Conservation (phyloP, 2,888 invertebrate species). For the Lagria hirta region DNA sequence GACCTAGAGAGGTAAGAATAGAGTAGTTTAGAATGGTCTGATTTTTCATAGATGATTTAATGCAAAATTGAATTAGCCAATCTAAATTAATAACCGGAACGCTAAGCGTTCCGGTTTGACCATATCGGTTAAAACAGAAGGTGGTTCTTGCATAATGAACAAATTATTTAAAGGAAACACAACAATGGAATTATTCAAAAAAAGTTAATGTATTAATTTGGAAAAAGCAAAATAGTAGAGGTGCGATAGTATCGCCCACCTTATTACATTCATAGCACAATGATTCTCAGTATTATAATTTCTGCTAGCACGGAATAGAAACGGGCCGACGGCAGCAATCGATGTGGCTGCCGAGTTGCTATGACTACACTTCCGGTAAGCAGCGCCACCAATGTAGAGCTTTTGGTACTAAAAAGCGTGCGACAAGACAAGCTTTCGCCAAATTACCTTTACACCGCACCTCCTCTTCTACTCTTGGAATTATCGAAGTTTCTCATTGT, state of each 20-base stretch:
- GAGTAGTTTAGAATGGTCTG: not conserved
- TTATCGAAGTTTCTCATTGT: conserved; percentile 27
- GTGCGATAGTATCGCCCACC: conserved; percentile 25
- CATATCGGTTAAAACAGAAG: not conserved
- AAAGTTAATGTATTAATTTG: conserved; percentile 22
- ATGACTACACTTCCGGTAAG: conserved; percentile 67
- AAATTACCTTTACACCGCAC: conserved; percentile 30
- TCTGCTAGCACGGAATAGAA: conserved; percentile 32
- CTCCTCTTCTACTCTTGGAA: conserved; percentile 9
- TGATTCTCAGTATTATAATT: conserved; percentile 34
- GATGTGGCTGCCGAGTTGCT: conserved; percentile 66
- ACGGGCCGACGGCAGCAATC: conserved; percentile 59
- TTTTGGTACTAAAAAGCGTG: conserved; percentile 37
- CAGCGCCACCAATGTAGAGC: conserved; percentile 45
- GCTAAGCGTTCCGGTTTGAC: too few relatives aligned
- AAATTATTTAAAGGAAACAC: conserved; percentile 2
- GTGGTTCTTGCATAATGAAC: not conserved
- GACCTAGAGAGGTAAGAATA: not conserved
- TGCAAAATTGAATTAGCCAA: too few relatives aligned
- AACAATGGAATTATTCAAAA: not conserved
- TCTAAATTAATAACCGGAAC: too few relatives aligned
- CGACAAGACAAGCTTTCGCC: conserved; percentile 34
- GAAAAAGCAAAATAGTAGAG: conserved; percentile 16
- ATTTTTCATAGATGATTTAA: conserved; percentile 1
- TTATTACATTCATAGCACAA: conserved; percentile 16